These are phyloP conservation scores for Gobius niger DNA, from an alignment of 2,113 vertebrate genomes.

Conservation along the genomic window DNA sequence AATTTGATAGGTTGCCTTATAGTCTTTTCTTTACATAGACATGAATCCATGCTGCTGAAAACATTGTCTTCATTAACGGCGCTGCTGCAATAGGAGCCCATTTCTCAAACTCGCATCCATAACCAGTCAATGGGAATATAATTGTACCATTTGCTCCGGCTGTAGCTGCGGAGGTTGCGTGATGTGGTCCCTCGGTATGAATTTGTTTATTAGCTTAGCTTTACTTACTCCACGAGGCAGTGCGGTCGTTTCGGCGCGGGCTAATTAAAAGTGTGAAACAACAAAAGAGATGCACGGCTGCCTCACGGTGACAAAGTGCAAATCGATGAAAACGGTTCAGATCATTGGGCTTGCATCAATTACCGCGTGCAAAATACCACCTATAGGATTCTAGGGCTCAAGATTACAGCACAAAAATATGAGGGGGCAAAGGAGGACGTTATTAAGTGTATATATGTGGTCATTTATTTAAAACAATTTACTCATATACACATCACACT, in stretches of 20 bases:
- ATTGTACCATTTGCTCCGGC: neutral
- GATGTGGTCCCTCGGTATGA: neutral
- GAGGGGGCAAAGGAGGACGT: too few relatives aligned
- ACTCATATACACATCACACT: too few relatives aligned
- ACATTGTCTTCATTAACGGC: too few relatives aligned
- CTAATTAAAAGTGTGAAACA: neutral
- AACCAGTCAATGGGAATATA: neutral
- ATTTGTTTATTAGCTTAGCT: neutral
- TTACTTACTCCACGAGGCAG: neutral
- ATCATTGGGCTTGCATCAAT: neutral
- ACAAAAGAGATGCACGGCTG: neutral
- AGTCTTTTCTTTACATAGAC: too few relatives aligned
- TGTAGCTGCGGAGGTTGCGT: neutral
- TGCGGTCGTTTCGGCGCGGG: neutral
- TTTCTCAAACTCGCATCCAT: neutral
- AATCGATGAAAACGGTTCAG: slow-evolving; percentile 1
- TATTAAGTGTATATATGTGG: too few relatives aligned
- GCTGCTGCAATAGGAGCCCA: too few relatives aligned
- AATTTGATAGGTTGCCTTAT: too few relatives aligned
- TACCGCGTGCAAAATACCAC: neutral
- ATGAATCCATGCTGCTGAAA: too few relatives aligned
- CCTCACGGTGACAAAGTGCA: neutral
- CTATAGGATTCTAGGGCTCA: neutral
- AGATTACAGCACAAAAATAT: too few relatives aligned
- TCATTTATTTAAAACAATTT: too few relatives aligned